Percentiles rank a stretch among this genome's conserved stretches.
These are phyloP conservation scores for Dicerorhinus sumatrensis DNA, from an alignment of 2,113 vertebrate species.

Conservation along the genomic window DNA sequence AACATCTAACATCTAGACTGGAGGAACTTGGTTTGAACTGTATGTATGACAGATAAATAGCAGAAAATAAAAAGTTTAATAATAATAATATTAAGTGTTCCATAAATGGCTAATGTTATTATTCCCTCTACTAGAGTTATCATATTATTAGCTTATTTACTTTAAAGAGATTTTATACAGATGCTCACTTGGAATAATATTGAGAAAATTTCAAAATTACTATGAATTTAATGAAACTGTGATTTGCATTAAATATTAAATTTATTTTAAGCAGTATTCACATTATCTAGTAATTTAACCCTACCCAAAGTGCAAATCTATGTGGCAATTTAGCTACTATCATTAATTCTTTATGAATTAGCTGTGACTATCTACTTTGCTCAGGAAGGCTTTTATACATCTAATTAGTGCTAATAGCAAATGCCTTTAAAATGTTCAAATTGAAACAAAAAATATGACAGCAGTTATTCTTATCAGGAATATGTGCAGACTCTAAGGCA, in stretches of 20 bases:
- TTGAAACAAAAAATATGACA: slow-evolving; percentile 76
- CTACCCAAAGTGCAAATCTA: slow-evolving; percentile 65
- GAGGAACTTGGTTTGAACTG: background rate
- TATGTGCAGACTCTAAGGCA: slow-evolving; percentile 61
- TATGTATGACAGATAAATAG: background rate
- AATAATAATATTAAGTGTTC: background rate
- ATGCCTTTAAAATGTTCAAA: slow-evolving; percentile 69
- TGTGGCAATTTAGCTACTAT: slow-evolving; percentile 56
- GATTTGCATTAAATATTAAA: slow-evolving; percentile 66
- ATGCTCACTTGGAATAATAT: slow-evolving; percentile 57
- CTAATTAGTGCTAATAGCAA: slow-evolving; percentile 77
- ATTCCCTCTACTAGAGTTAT: slow-evolving; percentile 35
- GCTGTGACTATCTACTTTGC: slow-evolving; percentile 64
- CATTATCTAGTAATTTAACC: slow-evolving; percentile 76
- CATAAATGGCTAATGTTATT: slow-evolving; percentile 53
- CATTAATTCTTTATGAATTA: slow-evolving; percentile 76
- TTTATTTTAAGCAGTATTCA: slow-evolving; percentile 70
- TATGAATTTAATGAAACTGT: slow-evolving; percentile 54
- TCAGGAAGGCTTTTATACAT: slow-evolving; percentile 58
- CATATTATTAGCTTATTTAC: slow-evolving; percentile 71
- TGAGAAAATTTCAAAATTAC: slow-evolving; percentile 37
- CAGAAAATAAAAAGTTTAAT: slow-evolving; percentile 1
- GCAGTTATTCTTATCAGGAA: slow-evolving; percentile 72
- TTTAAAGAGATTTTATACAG: slow-evolving; percentile 66
- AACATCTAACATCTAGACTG: background rate